phyloP scores from a whole-genome alignment of 1,140 invertebrate genomes.

The Anastrepha obliqua region DNA sequence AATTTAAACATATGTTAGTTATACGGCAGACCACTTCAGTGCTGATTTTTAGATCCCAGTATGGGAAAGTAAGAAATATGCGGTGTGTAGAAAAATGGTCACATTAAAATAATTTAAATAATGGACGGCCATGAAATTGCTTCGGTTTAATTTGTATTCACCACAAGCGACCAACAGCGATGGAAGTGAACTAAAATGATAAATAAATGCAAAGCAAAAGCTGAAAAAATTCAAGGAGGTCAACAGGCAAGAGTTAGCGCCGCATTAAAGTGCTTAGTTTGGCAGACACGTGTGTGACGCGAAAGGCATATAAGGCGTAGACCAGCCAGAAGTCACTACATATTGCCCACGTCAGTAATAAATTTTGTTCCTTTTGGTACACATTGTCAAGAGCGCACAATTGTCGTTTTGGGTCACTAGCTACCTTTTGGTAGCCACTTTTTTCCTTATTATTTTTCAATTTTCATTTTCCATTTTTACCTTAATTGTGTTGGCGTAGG shows the following conservation, averaged over 20 bases:
- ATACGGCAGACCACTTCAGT: neutral
- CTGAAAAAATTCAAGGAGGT: neutral
- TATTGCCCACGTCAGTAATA: neutral
- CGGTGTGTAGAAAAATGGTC: neutral
- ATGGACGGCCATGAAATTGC: slow-evolving; percentile 23
- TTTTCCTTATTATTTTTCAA: slow-evolving; percentile 7
- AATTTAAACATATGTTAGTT: neutral
- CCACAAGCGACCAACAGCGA: neutral
- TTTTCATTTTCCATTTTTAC: neutral
- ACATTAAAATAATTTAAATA: slow-evolving; percentile 43
- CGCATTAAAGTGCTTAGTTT: neutral
- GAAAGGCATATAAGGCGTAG: neutral
- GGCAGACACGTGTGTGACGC: neutral
- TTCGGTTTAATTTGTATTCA: slow-evolving; percentile 2
- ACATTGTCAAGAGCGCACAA: slow-evolving; percentile 29
- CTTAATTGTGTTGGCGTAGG: neutral
- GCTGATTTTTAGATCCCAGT: neutral
- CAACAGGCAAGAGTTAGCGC: slow-evolving; percentile 8
- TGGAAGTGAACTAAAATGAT: neutral
- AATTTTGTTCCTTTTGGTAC: neutral
- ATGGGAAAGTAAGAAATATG: neutral
- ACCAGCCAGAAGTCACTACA: neutral
- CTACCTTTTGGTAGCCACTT: neutral
- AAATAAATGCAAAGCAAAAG: slow-evolving; percentile 29
- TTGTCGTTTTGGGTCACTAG: neutral